Evolutionary conservation across 2,888 invertebrate species (phyloP).

Genomic region (Lasioglossum pauxillum): DNA sequence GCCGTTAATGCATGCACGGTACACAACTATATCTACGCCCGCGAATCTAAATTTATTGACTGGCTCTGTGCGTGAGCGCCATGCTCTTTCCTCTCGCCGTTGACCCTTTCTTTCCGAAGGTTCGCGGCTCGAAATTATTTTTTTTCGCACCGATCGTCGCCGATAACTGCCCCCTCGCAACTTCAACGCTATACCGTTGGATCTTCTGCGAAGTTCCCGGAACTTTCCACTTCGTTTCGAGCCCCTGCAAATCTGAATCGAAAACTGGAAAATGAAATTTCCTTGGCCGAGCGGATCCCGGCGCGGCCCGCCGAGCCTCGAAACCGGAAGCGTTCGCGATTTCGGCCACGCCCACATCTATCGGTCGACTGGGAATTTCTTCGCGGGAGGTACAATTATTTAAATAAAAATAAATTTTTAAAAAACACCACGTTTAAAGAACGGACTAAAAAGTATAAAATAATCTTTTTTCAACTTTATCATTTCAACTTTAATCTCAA

Average conservation of each 20-base stretch:
- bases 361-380: background rate
- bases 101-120: background rate
- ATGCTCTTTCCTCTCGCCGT: background rate
- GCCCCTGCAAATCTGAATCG: background rate
- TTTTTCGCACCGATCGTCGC: background rate
- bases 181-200: background rate
- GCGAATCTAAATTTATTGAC: conserved; percentile 47
- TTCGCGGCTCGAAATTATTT: background rate
- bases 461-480: too few relatives aligned
- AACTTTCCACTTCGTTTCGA: background rate
- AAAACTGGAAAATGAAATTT: background rate
- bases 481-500: too few relatives aligned
- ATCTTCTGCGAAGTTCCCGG: background rate
- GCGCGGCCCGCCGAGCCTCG: too few relatives aligned
- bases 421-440: too few relatives aligned
- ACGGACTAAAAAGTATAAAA: too few relatives aligned
- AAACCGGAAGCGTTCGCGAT: background rate
- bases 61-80: background rate
- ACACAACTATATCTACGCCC: conserved; percentile 17
- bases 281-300: background rate
- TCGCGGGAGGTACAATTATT: background rate
- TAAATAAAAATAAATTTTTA: too few relatives aligned
- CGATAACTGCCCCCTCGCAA: background rate
- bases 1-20: conserved; percentile 35
- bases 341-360: background rate